Evolutionary conservation across 2,113 vertebrate species (phyloP).

Genomic region (Corythoichthys haematopterus): DNA sequence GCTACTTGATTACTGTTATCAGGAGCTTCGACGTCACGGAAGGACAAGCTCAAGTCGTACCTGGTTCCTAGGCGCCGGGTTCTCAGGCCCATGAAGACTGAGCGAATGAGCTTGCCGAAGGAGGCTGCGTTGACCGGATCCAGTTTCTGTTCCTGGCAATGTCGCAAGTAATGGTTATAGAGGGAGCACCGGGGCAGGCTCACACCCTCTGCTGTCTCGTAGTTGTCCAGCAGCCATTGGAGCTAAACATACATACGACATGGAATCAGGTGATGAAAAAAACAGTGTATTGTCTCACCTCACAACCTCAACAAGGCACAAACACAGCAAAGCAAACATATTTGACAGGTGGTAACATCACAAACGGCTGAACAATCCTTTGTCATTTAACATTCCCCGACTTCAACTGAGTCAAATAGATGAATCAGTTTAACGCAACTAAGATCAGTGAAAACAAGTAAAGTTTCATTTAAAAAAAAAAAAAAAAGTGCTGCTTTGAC

Average conservation of each 20-base stretch:
- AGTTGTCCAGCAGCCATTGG: slow-evolving; percentile 97
- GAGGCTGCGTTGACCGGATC: slow-evolving; percentile 96
- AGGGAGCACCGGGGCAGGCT: slow-evolving; percentile 92
- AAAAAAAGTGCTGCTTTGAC: neutral
- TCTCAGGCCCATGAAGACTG: slow-evolving; percentile 94
- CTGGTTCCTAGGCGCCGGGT: slow-evolving; percentile 93
- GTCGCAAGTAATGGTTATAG: slow-evolving; percentile 93
- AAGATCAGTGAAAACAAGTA: neutral
- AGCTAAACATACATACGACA: slow-evolving; percentile 72
- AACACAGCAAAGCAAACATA: neutral
- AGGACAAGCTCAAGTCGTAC: slow-evolving; percentile 55
- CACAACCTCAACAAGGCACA: slow-evolving; percentile 32
- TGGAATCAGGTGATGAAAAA: slow-evolving; percentile 11
- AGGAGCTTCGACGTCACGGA: slow-evolving; percentile 18
- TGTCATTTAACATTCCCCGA: neutral
- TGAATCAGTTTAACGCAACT: no score
- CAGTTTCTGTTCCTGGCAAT: slow-evolving; percentile 97
- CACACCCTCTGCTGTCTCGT: slow-evolving; percentile 92
- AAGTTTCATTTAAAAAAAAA: neutral
- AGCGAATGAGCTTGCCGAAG: slow-evolving; percentile 97
- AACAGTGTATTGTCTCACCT: slow-evolving; percentile 32
- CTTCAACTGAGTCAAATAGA: neutral
- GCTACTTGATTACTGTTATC: slow-evolving; percentile 49
- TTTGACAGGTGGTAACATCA: neutral
- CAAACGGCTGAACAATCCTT: neutral